A percentile compares a stretch with the other conserved stretches of the same genome.
phyloP scores from a whole-genome alignment of 2,797 vertebrate species.

The Danio aesculapii region DNA sequence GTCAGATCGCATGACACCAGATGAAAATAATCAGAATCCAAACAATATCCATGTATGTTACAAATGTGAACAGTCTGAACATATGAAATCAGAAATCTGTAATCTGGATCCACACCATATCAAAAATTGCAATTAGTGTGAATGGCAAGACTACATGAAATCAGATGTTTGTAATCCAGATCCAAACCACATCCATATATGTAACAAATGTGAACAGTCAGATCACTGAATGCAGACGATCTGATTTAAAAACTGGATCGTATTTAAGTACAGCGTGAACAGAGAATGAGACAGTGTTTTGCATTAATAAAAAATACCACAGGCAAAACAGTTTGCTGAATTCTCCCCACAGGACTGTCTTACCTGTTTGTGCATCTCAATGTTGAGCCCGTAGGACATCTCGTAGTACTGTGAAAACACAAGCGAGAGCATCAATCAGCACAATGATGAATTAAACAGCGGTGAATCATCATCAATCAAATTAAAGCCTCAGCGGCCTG shows the following conservation, averaged over 20 bases:
- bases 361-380: constrained; percentile 69
- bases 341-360: constrained; percentile 42
- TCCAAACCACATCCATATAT: not conserved
- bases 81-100: not conserved
- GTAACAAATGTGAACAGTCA: not conserved
- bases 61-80: not conserved
- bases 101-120: not conserved
- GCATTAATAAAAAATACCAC: not conserved
- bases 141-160: not conserved
- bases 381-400: constrained; percentile 85
- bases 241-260: not conserved
- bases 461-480: constrained; percentile 56
- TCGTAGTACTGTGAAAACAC: constrained; percentile 85
- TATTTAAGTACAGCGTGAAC: not conserved
- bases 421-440: constrained; percentile 50
- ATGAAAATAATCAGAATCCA: not conserved
- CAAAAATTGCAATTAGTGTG: not conserved
- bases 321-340: not conserved
- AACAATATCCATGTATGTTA: not conserved
- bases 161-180: not conserved
- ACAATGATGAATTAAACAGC: constrained; percentile 35
- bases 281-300: not conserved
- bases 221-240: not conserved
- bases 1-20: not conserved
- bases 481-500: constrained; percentile 39